A percentile compares a stretch with the other conserved stretches of the same genome.
Evolutionary conservation across 1,140 invertebrate species (phyloP).

Genomic region (Alviniconcha marisindica): DNA sequence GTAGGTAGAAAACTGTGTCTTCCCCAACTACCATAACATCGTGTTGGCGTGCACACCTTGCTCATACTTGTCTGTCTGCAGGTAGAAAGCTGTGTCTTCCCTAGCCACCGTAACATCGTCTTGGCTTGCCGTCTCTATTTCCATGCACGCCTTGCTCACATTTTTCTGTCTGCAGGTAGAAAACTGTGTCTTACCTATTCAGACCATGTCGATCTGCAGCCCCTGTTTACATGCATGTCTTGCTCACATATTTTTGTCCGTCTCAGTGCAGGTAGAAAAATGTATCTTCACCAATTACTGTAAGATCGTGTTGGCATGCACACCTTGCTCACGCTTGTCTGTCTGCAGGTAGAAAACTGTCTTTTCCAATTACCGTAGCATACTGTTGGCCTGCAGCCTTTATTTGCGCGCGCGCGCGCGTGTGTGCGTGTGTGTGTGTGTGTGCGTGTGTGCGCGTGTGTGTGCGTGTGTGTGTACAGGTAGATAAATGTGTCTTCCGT

Average conservation of each 20-base stretch:
- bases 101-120: slow-evolving; percentile 49
- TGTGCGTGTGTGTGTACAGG: not conserved
- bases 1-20: slow-evolving; percentile 80
- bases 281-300: too few species aligned
- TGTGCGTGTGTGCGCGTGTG: not conserved
- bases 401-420: too few species aligned
- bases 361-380: too few species aligned
- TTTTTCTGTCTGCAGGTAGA: slow-evolving; percentile 80
- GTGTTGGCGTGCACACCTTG: slow-evolving; percentile 47
- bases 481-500: slow-evolving; percentile 21
- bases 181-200: slow-evolving; percentile 63
- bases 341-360: too few species aligned
- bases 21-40: slow-evolving; percentile 48
- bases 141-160: slow-evolving; percentile 61
- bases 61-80: slow-evolving; percentile 77
- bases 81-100: slow-evolving; percentile 77
- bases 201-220: slow-evolving; percentile 55
- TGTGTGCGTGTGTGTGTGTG: not conserved
- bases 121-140: slow-evolving; percentile 53
- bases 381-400: too few species aligned
- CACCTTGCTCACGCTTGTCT: too few species aligned
- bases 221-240: slow-evolving; percentile 69
- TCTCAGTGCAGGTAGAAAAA: too few species aligned
- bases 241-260: too few species aligned
- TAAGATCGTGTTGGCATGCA: too few species aligned